phyloP scores from a whole-genome alignment of 2,113 vertebrate species.

The Lagopus leucura region DNA sequence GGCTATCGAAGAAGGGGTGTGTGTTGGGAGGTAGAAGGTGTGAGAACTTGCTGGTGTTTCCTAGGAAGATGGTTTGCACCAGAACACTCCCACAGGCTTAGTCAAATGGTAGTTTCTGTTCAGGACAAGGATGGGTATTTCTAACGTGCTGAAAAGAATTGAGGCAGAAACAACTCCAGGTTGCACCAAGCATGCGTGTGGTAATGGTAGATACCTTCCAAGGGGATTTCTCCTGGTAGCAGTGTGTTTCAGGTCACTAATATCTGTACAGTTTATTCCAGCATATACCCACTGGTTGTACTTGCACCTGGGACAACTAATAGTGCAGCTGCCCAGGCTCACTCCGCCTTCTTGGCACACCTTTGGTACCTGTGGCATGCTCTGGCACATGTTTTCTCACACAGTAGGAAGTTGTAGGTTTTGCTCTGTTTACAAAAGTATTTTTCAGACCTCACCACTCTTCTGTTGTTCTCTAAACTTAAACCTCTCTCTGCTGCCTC shows the following conservation, averaged over 20 bases:
- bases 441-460: background rate
- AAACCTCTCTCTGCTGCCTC: background rate
- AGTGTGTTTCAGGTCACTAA: background rate
- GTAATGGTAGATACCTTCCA: background rate
- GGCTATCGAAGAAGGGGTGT: background rate
- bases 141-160: background rate
- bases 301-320: background rate
- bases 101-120: background rate
- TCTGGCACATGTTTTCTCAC: background rate
- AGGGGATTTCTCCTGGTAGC: background rate
- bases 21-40: background rate
- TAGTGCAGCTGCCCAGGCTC: background rate
- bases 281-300: background rate
- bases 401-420: background rate
- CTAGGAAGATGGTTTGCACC: background rate
- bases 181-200: background rate
- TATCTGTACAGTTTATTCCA: background rate
- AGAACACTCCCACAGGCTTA: background rate
- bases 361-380: background rate
- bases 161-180: background rate
- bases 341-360: background rate
- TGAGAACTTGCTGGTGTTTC: background rate
- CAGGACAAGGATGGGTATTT: background rate
- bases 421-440: background rate
- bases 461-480: background rate